These are phyloP conservation scores for Spisula solida DNA, from an alignment of 2,888 invertebrate species.

Conservation along the genomic window DNA sequence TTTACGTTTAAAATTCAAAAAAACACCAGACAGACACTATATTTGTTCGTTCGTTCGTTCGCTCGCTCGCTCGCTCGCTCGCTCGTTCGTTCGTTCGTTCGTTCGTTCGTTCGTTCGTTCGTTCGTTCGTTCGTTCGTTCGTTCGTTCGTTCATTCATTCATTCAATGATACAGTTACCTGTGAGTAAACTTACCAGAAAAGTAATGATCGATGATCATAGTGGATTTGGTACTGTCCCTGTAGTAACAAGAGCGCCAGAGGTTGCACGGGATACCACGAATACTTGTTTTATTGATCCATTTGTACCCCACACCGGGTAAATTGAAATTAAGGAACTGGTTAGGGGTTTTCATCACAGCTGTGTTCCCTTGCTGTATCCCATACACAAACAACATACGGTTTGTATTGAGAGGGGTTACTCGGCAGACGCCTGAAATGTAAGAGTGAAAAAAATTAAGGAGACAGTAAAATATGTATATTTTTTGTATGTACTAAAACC, in stretches of 20 bases:
- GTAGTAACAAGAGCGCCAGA: slow-evolving; percentile 75
- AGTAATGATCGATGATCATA: slow-evolving; percentile 75
- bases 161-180: too few relatives aligned
- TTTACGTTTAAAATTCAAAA: too few relatives aligned
- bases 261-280: slow-evolving; percentile 71
- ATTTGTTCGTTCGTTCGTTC: too few relatives aligned
- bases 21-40: too few relatives aligned
- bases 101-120: too few relatives aligned
- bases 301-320: slow-evolving; percentile 8
- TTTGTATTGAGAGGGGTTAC: slow-evolving; percentile 42
- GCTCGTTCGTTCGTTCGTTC: too few relatives aligned
- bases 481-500: too few relatives aligned
- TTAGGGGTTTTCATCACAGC: slow-evolving; percentile 60
- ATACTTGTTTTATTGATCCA: slow-evolving; percentile 68
- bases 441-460: too few relatives aligned
- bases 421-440: slow-evolving; percentile 63
- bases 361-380: slow-evolving; percentile 41
- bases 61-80: too few relatives aligned
- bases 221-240: slow-evolving; percentile 66
- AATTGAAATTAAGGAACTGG: slow-evolving; percentile 38
- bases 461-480: too few relatives aligned
- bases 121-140: too few relatives aligned
- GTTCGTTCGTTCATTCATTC: too few relatives aligned
- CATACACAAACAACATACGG: slow-evolving; percentile 61
- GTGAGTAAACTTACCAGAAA: slow-evolving; percentile 72